Evolutionary conservation across 2,797 vertebrate species (phyloP).

Genomic region (Sebastes umbrosus): DNA sequence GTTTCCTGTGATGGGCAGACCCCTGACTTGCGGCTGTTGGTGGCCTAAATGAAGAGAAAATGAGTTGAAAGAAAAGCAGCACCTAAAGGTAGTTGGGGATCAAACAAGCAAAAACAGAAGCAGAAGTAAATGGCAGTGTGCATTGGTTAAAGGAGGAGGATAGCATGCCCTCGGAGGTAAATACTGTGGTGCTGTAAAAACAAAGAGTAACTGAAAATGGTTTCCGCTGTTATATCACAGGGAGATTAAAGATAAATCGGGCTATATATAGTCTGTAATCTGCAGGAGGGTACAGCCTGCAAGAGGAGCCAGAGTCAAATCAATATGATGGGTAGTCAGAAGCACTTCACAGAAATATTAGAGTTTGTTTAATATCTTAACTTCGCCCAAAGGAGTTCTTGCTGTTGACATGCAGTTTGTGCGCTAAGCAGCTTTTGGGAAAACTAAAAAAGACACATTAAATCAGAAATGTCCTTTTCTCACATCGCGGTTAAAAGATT

Average conservation of each 20-base stretch:
- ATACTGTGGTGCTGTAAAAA: conserved; percentile 32
- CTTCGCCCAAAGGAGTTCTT: conserved; percentile 18
- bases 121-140: neutral
- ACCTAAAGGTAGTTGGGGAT: neutral
- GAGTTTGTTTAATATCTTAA: conserved; percentile 20
- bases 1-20: neutral
- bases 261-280: conserved; percentile 76
- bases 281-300: conserved; percentile 38
- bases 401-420: conserved; percentile 19
- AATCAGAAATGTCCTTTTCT: conserved; percentile 41
- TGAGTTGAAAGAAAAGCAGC: neutral
- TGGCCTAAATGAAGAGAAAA: conserved; percentile 13
- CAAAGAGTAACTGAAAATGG: conserved; percentile 51
- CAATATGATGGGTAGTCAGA: neutral
- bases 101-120: neutral
- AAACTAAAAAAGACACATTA: conserved; percentile 35
- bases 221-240: conserved; percentile 63
- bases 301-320: conserved; percentile 37
- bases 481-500: conserved; percentile 44
- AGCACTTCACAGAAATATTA: conserved; percentile 13
- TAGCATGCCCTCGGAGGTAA: conserved; percentile 43
- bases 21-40: neutral
- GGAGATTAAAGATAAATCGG: conserved; percentile 75
- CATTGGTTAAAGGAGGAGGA: neutral
- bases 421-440: conserved; percentile 1